Evolutionary conservation across 2,797 vertebrate species (phyloP).

Genomic region (Forpus xanthops): DNA sequence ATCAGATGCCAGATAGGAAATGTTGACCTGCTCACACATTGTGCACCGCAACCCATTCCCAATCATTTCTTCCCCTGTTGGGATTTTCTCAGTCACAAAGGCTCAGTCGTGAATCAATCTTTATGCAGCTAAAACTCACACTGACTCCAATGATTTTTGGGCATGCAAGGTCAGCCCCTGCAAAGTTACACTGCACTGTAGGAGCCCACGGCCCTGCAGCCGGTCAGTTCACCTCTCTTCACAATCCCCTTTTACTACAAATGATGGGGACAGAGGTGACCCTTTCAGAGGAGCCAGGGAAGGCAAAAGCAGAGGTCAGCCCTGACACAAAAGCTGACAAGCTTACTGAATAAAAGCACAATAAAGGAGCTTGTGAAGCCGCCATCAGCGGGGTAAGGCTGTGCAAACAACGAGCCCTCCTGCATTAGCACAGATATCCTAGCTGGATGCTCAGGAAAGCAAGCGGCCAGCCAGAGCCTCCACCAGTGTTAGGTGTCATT

Average conservation of each 20-base stretch:
- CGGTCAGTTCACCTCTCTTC: not conserved
- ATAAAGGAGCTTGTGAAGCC: constrained; percentile 72
- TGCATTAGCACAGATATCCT: not conserved
- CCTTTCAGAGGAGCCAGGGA: constrained; percentile 25
- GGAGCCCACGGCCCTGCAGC: not conserved
- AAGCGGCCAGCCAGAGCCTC: not conserved
- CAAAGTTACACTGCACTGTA: not conserved
- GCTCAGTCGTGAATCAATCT: not conserved
- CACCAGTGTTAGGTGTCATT: not conserved
- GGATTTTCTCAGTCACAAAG: not conserved
- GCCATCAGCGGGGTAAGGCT: constrained; percentile 56
- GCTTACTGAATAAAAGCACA: constrained; percentile 68
- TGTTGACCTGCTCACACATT: constrained; percentile 47
- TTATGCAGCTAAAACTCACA: not conserved
- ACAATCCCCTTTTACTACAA: constrained; percentile 50
- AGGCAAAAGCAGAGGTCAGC: constrained; percentile 65
- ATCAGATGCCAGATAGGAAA: not conserved
- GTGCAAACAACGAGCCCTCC: constrained; percentile 9
- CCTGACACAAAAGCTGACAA: constrained; percentile 68
- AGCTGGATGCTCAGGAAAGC: not conserved
- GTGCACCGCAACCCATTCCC: not conserved
- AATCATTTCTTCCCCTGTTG: not conserved
- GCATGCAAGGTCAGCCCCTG: not conserved
- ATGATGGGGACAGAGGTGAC: constrained; percentile 54
- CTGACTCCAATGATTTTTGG: not conserved